Conservation (phyloP, 2,888 invertebrate genomes). For the Gymnoscelis rufifasciata region DNA sequence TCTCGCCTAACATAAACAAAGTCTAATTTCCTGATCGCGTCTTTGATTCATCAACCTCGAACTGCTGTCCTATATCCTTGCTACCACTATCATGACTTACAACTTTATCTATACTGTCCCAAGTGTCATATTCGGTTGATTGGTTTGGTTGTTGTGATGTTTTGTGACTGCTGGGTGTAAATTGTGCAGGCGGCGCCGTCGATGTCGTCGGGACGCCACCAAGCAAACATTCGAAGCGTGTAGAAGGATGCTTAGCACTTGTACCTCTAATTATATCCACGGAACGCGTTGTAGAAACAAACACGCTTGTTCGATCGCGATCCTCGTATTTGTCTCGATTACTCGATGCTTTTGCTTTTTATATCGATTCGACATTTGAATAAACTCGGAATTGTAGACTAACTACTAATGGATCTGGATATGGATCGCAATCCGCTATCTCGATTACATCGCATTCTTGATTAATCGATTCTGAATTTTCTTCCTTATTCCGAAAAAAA, state of each 20-base stretch:
- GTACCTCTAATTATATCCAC: constrained; percentile 72
- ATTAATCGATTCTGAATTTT: constrained; percentile 8
- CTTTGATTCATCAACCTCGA: constrained; percentile 37
- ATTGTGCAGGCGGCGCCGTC: constrained; percentile 73
- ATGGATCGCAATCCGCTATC: not conserved
- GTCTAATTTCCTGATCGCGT: constrained; percentile 69
- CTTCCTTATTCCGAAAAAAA: too few species aligned
- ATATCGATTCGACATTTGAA: not conserved
- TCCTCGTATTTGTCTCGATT: constrained; percentile 26
- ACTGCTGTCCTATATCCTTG: constrained; percentile 22
- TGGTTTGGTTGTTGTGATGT: constrained; percentile 34
- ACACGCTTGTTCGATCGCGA: constrained; percentile 42
- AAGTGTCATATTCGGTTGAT: constrained; percentile 32
- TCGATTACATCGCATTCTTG: constrained; percentile 1
- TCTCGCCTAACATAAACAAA: constrained; percentile 67
- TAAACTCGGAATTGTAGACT: too few species aligned
- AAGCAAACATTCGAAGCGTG: constrained; percentile 67
- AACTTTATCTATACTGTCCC: constrained; percentile 25
- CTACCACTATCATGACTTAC: constrained; percentile 7
- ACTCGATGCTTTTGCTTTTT: constrained; percentile 20
- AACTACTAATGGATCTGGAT: not conserved
- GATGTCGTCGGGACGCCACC: constrained; percentile 67
- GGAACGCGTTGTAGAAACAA: constrained; percentile 63
- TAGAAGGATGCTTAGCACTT: constrained; percentile 74
- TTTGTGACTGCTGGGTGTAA: constrained; percentile 44